Conservation (phyloP, 2,797 vertebrate genomes). For the Myoxocephalus aenaeus region DNA sequence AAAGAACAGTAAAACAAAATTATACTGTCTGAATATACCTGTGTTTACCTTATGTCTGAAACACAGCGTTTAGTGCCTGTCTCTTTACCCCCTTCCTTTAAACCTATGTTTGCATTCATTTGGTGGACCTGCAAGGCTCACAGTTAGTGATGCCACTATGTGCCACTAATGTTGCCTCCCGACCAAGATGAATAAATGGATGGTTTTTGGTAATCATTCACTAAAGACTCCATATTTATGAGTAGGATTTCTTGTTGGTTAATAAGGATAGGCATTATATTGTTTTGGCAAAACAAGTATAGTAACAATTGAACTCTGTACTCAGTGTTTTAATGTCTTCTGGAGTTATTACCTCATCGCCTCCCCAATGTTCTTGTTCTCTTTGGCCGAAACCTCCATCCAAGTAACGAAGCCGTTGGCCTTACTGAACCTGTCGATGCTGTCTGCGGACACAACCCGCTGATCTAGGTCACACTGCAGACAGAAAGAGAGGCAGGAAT, state of each 20-base stretch:
- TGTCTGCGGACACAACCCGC: constrained; percentile 83
- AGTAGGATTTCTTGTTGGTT: neutral
- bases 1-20: no score
- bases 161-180: neutral
- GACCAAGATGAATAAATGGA: neutral
- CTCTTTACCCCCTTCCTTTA: neutral
- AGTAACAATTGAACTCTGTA: neutral
- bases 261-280: neutral
- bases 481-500: neutral
- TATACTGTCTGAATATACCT: no score
- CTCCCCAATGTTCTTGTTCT: constrained; percentile 89
- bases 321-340: neutral
- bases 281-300: neutral
- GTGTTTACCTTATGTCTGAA: no score
- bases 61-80: no score
- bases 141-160: neutral
- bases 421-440: constrained; percentile 87
- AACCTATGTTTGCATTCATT: neutral
- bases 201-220: neutral
- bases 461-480: constrained; percentile 87
- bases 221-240: no score
- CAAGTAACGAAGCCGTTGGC: constrained; percentile 88
- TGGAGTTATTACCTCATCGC: constrained; percentile 85
- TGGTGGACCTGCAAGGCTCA: neutral
- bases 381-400: constrained; percentile 92